These are phyloP conservation scores for Rhizoglyphus robini DNA, from an alignment of 1,140 invertebrate species.

Conservation along the genomic window DNA sequence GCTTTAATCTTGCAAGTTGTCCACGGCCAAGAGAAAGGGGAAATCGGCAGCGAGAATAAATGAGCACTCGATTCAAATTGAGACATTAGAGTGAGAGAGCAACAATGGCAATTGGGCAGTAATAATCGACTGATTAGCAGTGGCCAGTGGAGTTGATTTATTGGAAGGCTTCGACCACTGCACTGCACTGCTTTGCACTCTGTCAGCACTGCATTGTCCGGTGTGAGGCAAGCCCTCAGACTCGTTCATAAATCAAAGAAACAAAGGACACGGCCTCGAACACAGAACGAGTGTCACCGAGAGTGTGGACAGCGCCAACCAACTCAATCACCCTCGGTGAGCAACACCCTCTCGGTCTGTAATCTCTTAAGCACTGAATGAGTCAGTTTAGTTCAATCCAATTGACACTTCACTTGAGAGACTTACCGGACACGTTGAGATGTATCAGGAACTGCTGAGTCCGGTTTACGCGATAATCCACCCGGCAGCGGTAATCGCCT, in stretches of 20 bases:
- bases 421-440: slow-evolving; percentile 19
- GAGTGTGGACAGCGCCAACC: too few relatives aligned
- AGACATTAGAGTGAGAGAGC: not conserved
- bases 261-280: not conserved
- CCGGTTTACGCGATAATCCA: slow-evolving; percentile 52
- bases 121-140: not conserved
- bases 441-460: slow-evolving; percentile 17
- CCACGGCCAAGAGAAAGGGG: too few relatives aligned
- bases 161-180: not conserved
- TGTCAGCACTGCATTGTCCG: not conserved
- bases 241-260: not conserved
- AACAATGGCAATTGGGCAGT: not conserved
- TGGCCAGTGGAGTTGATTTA: not conserved
- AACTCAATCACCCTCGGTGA: not conserved
- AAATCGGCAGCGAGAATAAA: too few relatives aligned
- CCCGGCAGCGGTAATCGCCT: slow-evolving; percentile 72
- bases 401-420: too few relatives aligned
- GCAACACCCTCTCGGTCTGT: not conserved
- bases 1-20: too few relatives aligned
- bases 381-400: too few relatives aligned
- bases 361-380: too few relatives aligned
- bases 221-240: not conserved
- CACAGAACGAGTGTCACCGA: not conserved
- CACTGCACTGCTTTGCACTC: not conserved
- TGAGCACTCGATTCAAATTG: not conserved